Evolutionary conservation across 2,113 vertebrate species (phyloP), one percentile per base, ranked within the genome.

Genomic region (Syrrhaptes paradoxus): DNA sequence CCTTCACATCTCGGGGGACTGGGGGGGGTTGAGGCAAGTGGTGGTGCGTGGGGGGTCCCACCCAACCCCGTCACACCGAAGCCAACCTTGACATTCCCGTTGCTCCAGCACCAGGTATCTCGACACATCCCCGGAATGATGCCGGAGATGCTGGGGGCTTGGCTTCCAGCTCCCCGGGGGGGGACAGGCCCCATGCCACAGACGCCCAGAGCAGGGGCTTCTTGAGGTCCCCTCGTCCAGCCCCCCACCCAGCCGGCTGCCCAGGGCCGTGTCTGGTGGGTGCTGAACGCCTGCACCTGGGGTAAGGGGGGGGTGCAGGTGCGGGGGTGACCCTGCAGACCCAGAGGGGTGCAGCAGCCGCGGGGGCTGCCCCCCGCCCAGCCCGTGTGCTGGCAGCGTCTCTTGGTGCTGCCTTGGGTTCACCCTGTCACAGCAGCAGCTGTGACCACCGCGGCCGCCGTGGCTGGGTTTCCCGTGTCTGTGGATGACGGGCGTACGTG

Each of bases 401-500:
- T 85, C 83, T 90, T 82, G 22, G 81, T 66, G 94, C 73, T 93
- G 70, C 38, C 82, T 54, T 58, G 38, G 68, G 59, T 67, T 94
- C 86, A 29, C 11, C 57, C 51, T 85, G 25, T 95, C 83, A 82
- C 38, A 25, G 80, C 95, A 80, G 88, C 87, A 80, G 88, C 87
- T 76, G 91, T 45, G 89, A 97, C 92, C 55, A 73, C 71, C 45
- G 82, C 90, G 45, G 77, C 76, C 25, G 32, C 75, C 45, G 80
- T 77, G 58, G 79, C 76, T 73, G 79, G 19, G 8, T 57, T 73
- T 92, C 96, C 61, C 92, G 59, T 51, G 77, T 89, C 93, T 97
- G 72, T 46, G 88, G 77, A 48, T 61, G 52, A 86, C 87, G n/a
- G 43, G 70, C 10, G 3, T 59, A 22, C 10, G 17, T 8, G 31